Conservation (phyloP, 2,797 vertebrate genomes). For the Pseudochaenichthys georgianus region DNA sequence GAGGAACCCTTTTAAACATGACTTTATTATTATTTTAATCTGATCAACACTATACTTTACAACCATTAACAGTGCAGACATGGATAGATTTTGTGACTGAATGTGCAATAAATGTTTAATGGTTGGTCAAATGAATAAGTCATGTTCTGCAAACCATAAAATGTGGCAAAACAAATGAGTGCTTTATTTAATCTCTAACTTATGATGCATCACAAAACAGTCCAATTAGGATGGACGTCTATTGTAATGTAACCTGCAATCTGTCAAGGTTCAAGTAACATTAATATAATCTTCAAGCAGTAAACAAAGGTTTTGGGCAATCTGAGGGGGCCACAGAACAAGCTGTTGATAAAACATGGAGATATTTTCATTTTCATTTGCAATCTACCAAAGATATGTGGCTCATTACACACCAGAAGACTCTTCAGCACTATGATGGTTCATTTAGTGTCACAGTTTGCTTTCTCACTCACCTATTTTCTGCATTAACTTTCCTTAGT, state of each 20-base stretch:
- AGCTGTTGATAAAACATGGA: not conserved
- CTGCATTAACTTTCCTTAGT: no score
- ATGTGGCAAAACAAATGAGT: not conserved
- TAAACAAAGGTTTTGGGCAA: not conserved
- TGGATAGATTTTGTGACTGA: not conserved
- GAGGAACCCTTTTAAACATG: not conserved
- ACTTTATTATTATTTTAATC: not conserved
- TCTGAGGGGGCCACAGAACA: not conserved
- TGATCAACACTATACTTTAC: no score
- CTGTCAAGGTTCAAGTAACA: not conserved
- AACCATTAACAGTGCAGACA: not conserved
- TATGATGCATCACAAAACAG: not conserved
- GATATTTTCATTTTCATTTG: not conserved
- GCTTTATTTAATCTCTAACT: not conserved
- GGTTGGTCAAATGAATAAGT: not conserved
- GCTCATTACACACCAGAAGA: not conserved
- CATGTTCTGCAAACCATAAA: not conserved
- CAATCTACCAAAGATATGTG: not conserved
- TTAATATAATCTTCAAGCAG: not conserved
- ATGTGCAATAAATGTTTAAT: not conserved
- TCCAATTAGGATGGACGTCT: no score
- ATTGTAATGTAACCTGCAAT: not conserved
- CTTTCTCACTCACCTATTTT: no score
- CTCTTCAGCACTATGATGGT: not conserved
- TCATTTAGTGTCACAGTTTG: no score